Base-by-base conservation (phyloP, 2,797 vertebrate genomes). In the Zonotrichia albicollis region DNA sequence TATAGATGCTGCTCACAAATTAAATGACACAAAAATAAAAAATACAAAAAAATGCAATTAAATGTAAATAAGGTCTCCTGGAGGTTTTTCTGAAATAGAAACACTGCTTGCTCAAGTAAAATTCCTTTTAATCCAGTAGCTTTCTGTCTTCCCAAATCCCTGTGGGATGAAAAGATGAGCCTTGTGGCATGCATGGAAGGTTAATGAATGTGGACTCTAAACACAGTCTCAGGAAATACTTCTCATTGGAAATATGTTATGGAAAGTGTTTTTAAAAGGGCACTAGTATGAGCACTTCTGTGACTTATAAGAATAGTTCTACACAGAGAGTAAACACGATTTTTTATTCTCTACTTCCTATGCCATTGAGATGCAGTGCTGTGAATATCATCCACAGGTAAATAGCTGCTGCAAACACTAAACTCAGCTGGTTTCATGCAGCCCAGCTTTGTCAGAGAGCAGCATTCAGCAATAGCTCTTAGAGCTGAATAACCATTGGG, bases 141-240 rank as follows among this genome's bases (percentile, higher is more conserved):
- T 87, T 96, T 95, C 91, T 89, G 61, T 93, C 83, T 92, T 86
- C 48, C 51, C 54, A 89, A 5, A 91, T 95, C 90, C 84, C 93
- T 53, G 19, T 78, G 73, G 90, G 66, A 75, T 89, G 86, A 93
- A 90, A 91, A 84, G 93, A 95, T 92, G 91, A 93, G 70, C 55
- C 62, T 76, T 84, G 51, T 88, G 82, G 36, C 76, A 45, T 79
- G 66, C 84, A 78, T 73, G 82, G 84, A 92, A 95, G 79, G 82
- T 86, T 93, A 96, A 94, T 95, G 82, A 93, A 58, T 43, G 90
- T 90, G 78, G 81, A 84, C 71, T 75, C 46, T 83, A 34, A 64
- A 38, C 50, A 79, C 38, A 83, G 42, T 85, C 84, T 93, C 86
- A 78, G 65, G 36, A 89, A 93, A 83, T 57, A 71, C 30, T 85